Base-by-base conservation (phyloP, 2,888 invertebrate genomes). In the Hyalella azteca region DNA sequence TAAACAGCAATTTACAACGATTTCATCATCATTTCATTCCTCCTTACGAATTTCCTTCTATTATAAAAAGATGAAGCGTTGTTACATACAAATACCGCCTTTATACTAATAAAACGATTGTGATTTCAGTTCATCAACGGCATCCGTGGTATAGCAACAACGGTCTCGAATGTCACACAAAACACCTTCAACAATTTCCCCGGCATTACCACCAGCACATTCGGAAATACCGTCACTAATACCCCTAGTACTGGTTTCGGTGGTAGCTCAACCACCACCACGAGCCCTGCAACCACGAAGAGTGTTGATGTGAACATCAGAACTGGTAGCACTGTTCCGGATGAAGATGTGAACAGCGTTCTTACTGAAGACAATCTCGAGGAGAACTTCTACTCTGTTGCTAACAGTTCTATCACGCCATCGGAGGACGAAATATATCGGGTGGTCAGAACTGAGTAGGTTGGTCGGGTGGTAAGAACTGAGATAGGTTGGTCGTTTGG, bases 101-200 rank as follows among this genome's bases (percentile, higher is more conserved):
- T n/a, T n/a, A n/a, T n/a, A n/a, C n/a, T n/a, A n/a, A n/a, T n/a
- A n/a, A n/a, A n/a, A n/a, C n/a, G n/a, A n/a, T n/a, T n/a, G n/a
- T n/a, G n/a, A n/a, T 36, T 66, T n/a, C 66, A 66, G 66, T 15
- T 66, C 13, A 66, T 66, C 36, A 66, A 66, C 3, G 66, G 66
- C n/a, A 36, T 66, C 36, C 22, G 66, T 7, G 66, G 36, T 36
- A 7, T 66, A n/a, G 66, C 66, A 5, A 36, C 66, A 1, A 66
- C 66, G 7, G 66, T 66, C 7, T 36, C 36, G 15, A 29, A 19
- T 36, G 66, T 36, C 3, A 66, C 66, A 32, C 66, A 66, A 36
- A 66, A 66, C 66, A 66, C 66, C 4, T 66, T 66, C 66, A 66
- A 66, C 66, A 66, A 19, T 36, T 66, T 66, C 1, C 36, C 19